phyloP scores from a whole-genome alignment of 2,797 vertebrate genomes.

The Enteromius mattozi region DNA sequence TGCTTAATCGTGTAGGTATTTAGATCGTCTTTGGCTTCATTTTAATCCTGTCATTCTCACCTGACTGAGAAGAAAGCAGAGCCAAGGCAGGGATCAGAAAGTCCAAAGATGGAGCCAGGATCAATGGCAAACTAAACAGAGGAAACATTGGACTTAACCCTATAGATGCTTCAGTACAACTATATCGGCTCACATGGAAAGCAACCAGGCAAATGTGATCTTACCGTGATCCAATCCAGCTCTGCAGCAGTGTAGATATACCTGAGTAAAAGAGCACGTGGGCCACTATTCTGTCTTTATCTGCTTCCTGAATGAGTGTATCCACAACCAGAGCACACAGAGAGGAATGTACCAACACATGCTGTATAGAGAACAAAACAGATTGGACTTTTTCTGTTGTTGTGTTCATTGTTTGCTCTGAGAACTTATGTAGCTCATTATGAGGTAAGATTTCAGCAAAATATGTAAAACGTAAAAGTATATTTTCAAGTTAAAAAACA shows the following conservation, averaged over 20 bases:
- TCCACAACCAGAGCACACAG: constrained; percentile 79
- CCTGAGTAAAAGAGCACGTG: constrained; percentile 81
- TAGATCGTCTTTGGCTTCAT: background rate
- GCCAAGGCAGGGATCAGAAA: constrained; percentile 81
- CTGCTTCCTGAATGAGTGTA: constrained; percentile 71
- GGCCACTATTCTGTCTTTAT: constrained; percentile 75
- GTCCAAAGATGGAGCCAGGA: constrained; percentile 84
- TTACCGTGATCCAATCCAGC: constrained; percentile 81
- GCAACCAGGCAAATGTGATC: background rate
- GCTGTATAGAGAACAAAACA: constrained; percentile 66
- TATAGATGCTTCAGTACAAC: background rate
- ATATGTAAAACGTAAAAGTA: background rate
- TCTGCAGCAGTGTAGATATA: constrained; percentile 80
- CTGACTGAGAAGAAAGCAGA: constrained; percentile 65
- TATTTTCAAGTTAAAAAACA: background rate
- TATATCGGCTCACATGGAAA: background rate
- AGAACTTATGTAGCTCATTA: background rate
- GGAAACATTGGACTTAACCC: background rate
- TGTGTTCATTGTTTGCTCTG: background rate
- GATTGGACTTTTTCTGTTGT: background rate
- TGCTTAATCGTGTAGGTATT: background rate
- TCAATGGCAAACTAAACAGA: constrained; percentile 78
- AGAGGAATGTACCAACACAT: constrained; percentile 80
- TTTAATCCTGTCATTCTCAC: constrained; percentile 41
- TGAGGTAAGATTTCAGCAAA: background rate